A percentile compares a stretch with the other conserved stretches of the same genome.
These are phyloP conservation scores for Peromyscus melanophrys DNA, from an alignment of 2,797 vertebrate genomes.

Conservation along the genomic window DNA sequence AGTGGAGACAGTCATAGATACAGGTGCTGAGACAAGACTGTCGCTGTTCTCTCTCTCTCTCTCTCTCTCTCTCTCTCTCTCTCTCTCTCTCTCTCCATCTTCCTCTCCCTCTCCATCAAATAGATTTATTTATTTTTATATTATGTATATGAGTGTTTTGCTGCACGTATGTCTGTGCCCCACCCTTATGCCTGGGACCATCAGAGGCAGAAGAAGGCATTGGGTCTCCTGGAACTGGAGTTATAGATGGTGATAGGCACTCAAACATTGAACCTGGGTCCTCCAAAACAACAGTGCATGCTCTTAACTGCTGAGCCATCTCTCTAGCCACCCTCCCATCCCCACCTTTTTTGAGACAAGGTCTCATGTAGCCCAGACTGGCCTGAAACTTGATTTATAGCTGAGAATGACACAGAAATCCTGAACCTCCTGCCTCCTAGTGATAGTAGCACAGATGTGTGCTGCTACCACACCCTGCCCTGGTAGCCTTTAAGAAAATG, in stretches of 20 bases:
- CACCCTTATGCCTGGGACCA: neutral
- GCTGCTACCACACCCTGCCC: neutral
- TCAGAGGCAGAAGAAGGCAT: neutral
- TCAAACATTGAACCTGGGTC: neutral
- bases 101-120: neutral
- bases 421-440: neutral
- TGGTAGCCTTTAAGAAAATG: conserved; percentile 53
- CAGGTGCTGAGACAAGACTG: neutral
- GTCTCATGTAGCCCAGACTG: neutral
- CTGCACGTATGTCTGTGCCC: neutral
- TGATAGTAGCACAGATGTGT: neutral
- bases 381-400: neutral
- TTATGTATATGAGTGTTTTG: neutral
- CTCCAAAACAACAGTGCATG: neutral
- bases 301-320: neutral
- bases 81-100: neutral
- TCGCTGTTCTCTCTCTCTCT: neutral
- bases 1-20: neutral
- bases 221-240: neutral
- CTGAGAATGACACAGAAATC: neutral
- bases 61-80: neutral
- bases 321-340: neutral
- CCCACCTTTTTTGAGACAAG: neutral
- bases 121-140: neutral
- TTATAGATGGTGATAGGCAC: neutral